Base-by-base conservation (phyloP, 2,113 vertebrate species). In the Hypocryptadius cinnamomeus region DNA sequence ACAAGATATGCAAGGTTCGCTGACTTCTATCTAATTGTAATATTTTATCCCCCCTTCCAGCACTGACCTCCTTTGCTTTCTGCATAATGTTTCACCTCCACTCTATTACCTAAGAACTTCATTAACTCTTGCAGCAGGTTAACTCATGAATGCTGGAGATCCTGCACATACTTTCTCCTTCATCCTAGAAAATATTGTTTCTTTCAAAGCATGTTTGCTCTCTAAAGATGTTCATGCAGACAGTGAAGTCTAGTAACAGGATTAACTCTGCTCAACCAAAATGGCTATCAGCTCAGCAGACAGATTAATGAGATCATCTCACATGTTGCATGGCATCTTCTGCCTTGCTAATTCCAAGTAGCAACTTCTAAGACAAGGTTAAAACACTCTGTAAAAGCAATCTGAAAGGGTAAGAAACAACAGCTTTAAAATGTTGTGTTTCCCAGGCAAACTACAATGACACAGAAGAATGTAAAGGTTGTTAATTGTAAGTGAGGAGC, bases 221-320 rank as follows among this genome's bases (percentile, higher is more conserved):
- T 79, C 94, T 93, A 87, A 79, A 92, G 65, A 77, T 73, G 16
- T 90, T 84, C 82, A 78, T 73, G 78, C 68, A 74, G 68, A 54
- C 73, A 81, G 57, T 60, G 71, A 90, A 59, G 85, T 50, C 87
- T 40, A 81, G 37, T 89, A 96, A 96, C 68, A 89, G 50, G 92
- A 96, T 96, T 91, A 95, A 77, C 54, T 91, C 84, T 73, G 76
- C 66, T 90, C 81, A 91, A 89, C 85, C 63, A 92, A 91, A 96
- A 65, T 17, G 30, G 91, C 79, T 66, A 77, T 72, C 86, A 95
- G 94, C 83, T 84, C 79, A 94, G 90, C 78, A 96, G 73, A 39
- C 56, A 89, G 76, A 87, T 91, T 91, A 96, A 93, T 10, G 35
- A 91, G 78, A 94, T 93, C 83, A 68, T 94, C 90, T 96, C 80